Conservation (phyloP, 2,888 invertebrate species). For the Spilarctia lutea region DNA sequence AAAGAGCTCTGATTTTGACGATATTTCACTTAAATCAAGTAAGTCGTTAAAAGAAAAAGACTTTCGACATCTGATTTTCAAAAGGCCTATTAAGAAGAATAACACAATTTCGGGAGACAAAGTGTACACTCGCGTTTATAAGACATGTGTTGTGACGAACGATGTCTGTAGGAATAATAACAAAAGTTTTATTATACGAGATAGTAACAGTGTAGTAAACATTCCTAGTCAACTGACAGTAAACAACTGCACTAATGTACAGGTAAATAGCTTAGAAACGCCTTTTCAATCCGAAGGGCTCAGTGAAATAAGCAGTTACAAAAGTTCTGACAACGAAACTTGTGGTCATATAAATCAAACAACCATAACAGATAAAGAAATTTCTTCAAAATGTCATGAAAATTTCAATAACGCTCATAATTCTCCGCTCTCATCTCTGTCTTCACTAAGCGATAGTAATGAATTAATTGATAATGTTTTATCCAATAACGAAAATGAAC, state of each 20-base stretch:
- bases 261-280: conserved; percentile 72
- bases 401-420: conserved; percentile 51
- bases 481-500: conserved; percentile 64
- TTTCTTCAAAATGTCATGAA: conserved; percentile 42
- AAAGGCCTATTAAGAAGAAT: conserved; percentile 72
- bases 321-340: conserved; percentile 84
- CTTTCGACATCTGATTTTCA: conserved; percentile 73
- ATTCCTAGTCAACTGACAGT: conserved; percentile 79
- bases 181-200: conserved; percentile 64
- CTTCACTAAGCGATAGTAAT: conserved; percentile 62
- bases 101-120: conserved; percentile 80
- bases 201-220: conserved; percentile 71
- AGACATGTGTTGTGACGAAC: conserved; percentile 55
- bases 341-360: conserved; percentile 64
- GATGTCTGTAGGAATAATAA: conserved; percentile 53
- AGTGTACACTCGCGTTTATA: conserved; percentile 79
- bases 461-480: conserved; percentile 55
- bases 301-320: conserved; percentile 83
- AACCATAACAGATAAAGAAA: conserved; percentile 50
- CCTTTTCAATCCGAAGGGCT: conserved; percentile 74
- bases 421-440: conserved; percentile 59
- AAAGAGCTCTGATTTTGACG: conserved; percentile 77
- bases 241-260: conserved; percentile 68
- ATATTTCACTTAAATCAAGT: conserved; percentile 63
- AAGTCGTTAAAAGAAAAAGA: conserved; percentile 77